phyloP scores from a whole-genome alignment of 2,888 invertebrate species.

The Sphaerophoria taeniata region DNA sequence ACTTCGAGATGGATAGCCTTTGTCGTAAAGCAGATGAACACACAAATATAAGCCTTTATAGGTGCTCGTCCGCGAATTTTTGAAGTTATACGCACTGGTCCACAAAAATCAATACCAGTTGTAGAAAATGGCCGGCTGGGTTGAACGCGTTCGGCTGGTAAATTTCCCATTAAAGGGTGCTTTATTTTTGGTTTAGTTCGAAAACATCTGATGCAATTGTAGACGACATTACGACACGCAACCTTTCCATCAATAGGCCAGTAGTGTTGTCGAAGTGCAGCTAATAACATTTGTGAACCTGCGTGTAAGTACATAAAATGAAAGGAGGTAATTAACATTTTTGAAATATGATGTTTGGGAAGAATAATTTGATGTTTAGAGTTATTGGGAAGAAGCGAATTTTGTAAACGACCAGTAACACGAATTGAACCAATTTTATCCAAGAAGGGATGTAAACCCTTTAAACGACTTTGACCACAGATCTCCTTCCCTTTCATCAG shows the following conservation, averaged over 20 bases:
- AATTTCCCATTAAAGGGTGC: conserved; percentile 35
- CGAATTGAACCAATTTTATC: conserved; percentile 30
- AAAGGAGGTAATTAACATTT: conserved; percentile 35
- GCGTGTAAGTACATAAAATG: conserved; percentile 42
- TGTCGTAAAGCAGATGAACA: conserved; percentile 53
- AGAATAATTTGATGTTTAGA: conserved; percentile 34
- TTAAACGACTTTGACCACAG: background rate
- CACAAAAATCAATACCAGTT: conserved; percentile 50
- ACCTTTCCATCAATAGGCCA: conserved; percentile 31
- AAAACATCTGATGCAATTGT: conserved; percentile 22
- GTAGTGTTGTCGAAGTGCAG: conserved; percentile 39
- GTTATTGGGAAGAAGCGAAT: conserved; percentile 8
- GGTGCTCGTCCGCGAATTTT: conserved; percentile 32
- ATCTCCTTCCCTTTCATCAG: conserved; percentile 2
- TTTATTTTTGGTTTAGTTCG: conserved; percentile 4
- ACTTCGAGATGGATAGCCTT: conserved; percentile 57
- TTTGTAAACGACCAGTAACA: conserved; percentile 25
- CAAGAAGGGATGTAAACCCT: conserved; percentile 8
- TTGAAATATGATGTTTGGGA: conserved; percentile 19
- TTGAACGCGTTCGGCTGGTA: conserved; percentile 36
- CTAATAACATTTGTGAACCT: conserved; percentile 31
- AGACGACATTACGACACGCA: background rate
- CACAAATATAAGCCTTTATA: conserved; percentile 42
- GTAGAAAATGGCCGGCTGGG: conserved; percentile 37
- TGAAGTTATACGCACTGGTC: conserved; percentile 11